phyloP scores from a whole-genome alignment of 2,113 vertebrate genomes.

The Numida meleagris region DNA sequence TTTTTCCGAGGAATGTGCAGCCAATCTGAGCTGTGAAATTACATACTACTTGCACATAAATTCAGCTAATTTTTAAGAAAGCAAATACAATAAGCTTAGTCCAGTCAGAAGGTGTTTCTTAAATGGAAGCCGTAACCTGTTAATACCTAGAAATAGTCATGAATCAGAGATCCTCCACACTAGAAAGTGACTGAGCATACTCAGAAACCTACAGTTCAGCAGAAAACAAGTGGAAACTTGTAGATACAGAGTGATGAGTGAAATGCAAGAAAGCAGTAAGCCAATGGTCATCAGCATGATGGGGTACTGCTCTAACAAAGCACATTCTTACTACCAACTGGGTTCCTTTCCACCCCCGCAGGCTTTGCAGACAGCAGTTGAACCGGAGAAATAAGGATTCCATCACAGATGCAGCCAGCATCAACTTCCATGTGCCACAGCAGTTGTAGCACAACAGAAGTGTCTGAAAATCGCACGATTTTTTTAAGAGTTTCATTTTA shows the following conservation, averaged over 20 bases:
- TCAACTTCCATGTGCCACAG: not conserved
- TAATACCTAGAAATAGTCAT: not conserved
- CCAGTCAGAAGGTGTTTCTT: not conserved
- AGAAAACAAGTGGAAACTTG: not conserved
- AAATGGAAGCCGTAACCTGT: not conserved
- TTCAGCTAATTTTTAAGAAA: not conserved
- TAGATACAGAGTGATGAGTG: not conserved
- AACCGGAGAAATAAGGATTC: not conserved
- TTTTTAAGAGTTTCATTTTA: not conserved
- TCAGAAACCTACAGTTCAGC: not conserved
- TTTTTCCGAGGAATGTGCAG: not conserved
- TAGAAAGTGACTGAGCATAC: not conserved
- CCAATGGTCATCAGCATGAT: fast-evolving
- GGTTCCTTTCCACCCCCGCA: fast-evolving
- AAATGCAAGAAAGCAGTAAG: not conserved
- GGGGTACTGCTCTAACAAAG: not conserved
- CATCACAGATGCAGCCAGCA: not conserved
- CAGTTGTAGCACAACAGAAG: fast-evolving
- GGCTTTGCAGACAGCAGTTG: not conserved
- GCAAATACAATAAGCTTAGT: not conserved
- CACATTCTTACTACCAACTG: not conserved
- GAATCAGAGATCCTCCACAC: not conserved
- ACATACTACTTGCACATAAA: not conserved
- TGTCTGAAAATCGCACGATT: not conserved
- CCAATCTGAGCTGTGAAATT: not conserved